A percentile compares a stretch with the other conserved stretches of the same genome.
Evolutionary conservation across 2,113 vertebrate species (phyloP).

Genomic region (Acrocephalus arundinaceus): DNA sequence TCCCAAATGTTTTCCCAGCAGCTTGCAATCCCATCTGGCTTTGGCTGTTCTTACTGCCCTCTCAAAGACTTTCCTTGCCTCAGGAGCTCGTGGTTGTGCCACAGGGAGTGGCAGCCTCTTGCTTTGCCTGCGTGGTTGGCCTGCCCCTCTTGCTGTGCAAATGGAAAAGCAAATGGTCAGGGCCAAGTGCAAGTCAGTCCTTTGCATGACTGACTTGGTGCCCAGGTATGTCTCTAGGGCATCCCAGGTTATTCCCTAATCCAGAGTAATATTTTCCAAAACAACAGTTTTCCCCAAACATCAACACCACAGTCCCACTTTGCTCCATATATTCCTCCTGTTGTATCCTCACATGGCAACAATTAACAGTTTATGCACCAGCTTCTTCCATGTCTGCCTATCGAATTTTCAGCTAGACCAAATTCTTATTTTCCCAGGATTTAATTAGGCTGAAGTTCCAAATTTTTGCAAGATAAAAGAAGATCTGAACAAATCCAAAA

Average conservation of each 20-base stretch:
- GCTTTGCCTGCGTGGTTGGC: background rate
- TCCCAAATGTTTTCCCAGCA: background rate
- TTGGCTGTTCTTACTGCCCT: background rate
- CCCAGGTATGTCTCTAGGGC: conserved; percentile 78
- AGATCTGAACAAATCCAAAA: background rate
- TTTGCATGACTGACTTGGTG: conserved; percentile 76
- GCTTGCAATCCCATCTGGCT: background rate
- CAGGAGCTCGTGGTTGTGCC: background rate
- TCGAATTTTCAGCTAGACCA: background rate
- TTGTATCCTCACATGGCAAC: background rate
- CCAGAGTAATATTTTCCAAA: background rate
- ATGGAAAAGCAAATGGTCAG: conserved; percentile 67
- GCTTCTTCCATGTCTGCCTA: background rate
- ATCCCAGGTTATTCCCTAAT: conserved; percentile 11
- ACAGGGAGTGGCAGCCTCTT: background rate
- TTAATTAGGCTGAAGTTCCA: background rate
- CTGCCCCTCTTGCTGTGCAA: background rate
- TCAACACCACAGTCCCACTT: background rate
- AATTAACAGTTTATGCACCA: background rate
- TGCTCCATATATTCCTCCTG: background rate
- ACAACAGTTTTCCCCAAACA: conserved; percentile 62
- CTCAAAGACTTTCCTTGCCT: background rate
- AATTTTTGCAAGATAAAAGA: background rate
- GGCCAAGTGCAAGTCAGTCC: conserved; percentile 76
- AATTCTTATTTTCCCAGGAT: background rate